Evolutionary conservation across 2,888 invertebrate species (phyloP).

Genomic region (Ormia ochracea): DNA sequence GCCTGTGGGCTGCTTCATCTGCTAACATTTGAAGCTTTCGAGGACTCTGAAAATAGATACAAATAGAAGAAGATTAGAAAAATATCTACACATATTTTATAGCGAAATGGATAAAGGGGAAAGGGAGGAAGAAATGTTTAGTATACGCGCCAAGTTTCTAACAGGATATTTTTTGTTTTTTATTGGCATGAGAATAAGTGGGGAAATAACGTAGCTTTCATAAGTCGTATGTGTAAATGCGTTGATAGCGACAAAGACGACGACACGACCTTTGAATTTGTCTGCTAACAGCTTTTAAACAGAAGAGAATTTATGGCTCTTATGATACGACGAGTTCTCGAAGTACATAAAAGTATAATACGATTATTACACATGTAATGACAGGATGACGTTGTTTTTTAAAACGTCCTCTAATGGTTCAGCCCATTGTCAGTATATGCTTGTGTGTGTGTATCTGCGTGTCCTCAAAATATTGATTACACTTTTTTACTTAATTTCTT

Average conservation of each 20-base stretch:
- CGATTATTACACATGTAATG: conserved; percentile 39
- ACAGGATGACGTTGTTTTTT: conserved; percentile 20
- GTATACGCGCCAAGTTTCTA: not conserved
- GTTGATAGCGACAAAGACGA: conserved; percentile 20
- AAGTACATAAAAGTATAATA: conserved; percentile 2
- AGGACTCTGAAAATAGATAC: too few relatives aligned
- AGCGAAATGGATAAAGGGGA: too few relatives aligned
- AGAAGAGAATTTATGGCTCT: not conserved
- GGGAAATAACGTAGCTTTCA: conserved; percentile 6
- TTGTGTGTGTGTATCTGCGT: conserved; percentile 24
- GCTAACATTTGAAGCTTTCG: too few relatives aligned
- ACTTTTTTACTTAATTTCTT: conserved; percentile 56
- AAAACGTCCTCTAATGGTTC: conserved; percentile 19
- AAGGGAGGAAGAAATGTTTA: not conserved
- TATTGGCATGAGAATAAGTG: not conserved
- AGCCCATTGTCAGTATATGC: conserved; percentile 2
- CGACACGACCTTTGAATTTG: conserved; percentile 29
- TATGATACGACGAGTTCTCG: not conserved
- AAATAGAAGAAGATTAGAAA: too few relatives aligned
- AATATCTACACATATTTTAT: too few relatives aligned
- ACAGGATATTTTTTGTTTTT: not conserved
- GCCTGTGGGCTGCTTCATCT: too few relatives aligned
- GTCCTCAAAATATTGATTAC: conserved; percentile 33
- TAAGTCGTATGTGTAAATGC: conserved; percentile 30
- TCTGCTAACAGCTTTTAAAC: conserved; percentile 29